Evolutionary conservation across 2,113 vertebrate species (phyloP), one percentile per base, ranked within the genome.

Genomic region (Typhlomys cinereus): DNA sequence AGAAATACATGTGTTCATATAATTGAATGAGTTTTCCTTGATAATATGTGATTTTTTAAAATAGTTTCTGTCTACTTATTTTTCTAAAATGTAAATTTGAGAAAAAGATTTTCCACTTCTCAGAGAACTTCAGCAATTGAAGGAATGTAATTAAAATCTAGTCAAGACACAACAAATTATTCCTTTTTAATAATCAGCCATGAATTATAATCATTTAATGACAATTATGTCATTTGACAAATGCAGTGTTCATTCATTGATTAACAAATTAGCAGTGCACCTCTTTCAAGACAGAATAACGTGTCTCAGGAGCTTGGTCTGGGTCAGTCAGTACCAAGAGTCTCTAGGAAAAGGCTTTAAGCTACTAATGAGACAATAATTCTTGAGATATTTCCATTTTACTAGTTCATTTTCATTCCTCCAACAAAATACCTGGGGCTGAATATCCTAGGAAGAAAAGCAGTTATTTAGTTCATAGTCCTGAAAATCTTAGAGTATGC

Each of bases 121-220:
- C 52, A 73, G 39, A 13, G 21, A 67, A 34, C 23, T 86, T 91
- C 41, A 52, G 6, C 50, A 64, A 82, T 57, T 61, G 25, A 64
- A 89, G 27, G n/a, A 90, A 92, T 78, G 39, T 57, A 73, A 81
- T 87, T 92, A 50, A 82, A 57, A 90, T 61, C 71, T 85, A 71
- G 27, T 80, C 67, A 90, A 94, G 27, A 66, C 73, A 88, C 13
- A 80, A 34, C 48, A 80, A 67, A 46, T 75, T 79, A 59, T 81
- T 96, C 39, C 50, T 70, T 69, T 61, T 89, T 81, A 91, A 71
- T 44, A 92, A 87, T 52, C 79, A 84, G 4, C 48, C 64, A 41
- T 81, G 29, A 93, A 75, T 84, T 94, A 27, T n/a, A 79, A 80
- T 82, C 46, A 66, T 76, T 91, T 89, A 76, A 73, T 27, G 48